phyloP scores from a whole-genome alignment of 2,888 invertebrate genomes.

The Candidula unifasciata region DNA sequence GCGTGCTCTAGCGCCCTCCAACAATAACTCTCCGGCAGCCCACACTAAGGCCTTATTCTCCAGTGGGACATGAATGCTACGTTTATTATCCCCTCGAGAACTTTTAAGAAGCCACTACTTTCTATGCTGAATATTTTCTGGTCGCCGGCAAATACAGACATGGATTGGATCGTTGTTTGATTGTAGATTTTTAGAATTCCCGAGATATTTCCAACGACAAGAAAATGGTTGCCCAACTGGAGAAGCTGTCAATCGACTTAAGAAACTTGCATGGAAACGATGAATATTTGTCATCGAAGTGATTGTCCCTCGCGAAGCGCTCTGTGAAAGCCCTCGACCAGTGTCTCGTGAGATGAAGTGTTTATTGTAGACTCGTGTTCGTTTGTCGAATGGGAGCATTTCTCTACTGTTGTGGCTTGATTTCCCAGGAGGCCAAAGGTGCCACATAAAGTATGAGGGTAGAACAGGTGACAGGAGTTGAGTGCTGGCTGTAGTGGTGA shows the following conservation, averaged over 20 bases:
- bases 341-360: not conserved
- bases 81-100: no score
- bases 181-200: not conserved
- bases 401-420: not conserved
- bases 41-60: no score
- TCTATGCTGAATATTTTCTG: no score
- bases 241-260: not conserved
- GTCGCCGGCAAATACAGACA: not conserved
- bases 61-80: no score
- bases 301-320: not conserved
- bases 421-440: not conserved
- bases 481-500: no score
- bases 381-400: no score
- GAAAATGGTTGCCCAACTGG: not conserved
- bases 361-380: not conserved
- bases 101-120: no score
- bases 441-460: no score
- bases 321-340: not conserved
- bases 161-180: not conserved
- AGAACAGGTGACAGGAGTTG: no score
- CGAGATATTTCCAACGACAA: not conserved
- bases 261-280: not conserved
- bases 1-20: no score
- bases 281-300: not conserved
- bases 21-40: no score